Conservation (phyloP, 1,140 invertebrate species). For the Bilobella aurantiaca region DNA sequence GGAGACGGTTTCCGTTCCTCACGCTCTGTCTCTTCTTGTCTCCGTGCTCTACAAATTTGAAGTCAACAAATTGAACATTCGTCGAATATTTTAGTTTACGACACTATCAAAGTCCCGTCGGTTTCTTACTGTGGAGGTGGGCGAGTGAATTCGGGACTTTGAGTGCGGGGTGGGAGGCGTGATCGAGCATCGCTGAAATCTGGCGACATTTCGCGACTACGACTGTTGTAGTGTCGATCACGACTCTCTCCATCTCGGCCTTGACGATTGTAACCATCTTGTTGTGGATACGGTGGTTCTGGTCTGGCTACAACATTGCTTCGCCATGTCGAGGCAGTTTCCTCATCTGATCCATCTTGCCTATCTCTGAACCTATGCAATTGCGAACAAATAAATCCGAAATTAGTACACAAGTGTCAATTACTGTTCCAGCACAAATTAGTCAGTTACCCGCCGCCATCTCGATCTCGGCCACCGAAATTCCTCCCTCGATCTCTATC, state of each 20-base stretch:
- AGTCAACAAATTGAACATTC: neutral
- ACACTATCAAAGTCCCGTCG: no score
- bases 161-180: neutral
- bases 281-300: neutral
- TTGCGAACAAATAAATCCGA: no score
- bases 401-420: neutral
- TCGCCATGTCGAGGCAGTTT: neutral
- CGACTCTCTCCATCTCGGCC: neutral
- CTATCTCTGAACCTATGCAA: neutral
- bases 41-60: no score
- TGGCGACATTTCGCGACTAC: neutral
- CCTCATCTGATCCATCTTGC: neutral
- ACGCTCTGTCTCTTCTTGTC: conserved; percentile 1
- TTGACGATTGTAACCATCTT: neutral
- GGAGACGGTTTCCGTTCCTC: neutral
- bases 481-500: neutral
- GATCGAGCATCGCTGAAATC: neutral
- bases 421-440: no score
- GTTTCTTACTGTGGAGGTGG: neutral
- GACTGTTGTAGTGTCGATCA: neutral
- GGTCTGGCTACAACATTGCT: neutral
- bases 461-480: neutral
- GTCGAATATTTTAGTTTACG: neutral
- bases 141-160: neutral
- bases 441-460: neutral